Evolutionary conservation across 1,140 invertebrate genomes (phyloP), one percentile per base, ranked within the genome.

Genomic region (Coelopa frigida): DNA sequence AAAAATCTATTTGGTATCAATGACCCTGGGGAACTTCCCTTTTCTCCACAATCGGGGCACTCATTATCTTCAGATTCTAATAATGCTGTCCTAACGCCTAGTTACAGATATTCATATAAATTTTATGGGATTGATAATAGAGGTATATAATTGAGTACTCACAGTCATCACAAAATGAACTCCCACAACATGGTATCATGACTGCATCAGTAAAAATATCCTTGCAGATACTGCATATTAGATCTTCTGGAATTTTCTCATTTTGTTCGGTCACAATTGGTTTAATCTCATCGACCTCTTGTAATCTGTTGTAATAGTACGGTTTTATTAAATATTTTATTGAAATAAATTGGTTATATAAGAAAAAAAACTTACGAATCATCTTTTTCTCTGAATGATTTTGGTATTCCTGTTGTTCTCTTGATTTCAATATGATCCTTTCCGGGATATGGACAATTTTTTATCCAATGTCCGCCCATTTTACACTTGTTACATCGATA

Each of bases 131-230:
- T 8, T 48, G 26, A 35, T n/a, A 23, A 38, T 24, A 36, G 32
- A n/a, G 12, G 15, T 45, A 5, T 8, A 38, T 7, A 17, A 15
- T 43, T 18, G 22, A 43, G 37, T 24, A 72, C 83, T 80, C 80
- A 90, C 94, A 98, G 73, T 98, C 94, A 75, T 98, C 94, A 74
- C 95, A 99, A 73, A 94, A 98, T 20, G 92, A 95, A 70, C 92
- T 92, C 14, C 92, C 94, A 72, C 94, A 99, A 64, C 95, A 98
- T 2, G 91, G 90, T 67, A 94, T 94, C 78, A 97, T 85, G 11
- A 98, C 92, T 43, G 94, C 94, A 75, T 98, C 94, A 0, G 84
- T 84, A 42, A 98, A 76, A n/a, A 98, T 71, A 71, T 96, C 90
- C 41, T 89, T 82, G 71, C 95, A 98, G 27, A 98, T 79, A 29